These are phyloP conservation scores for Astyanax mexicanus DNA, from an alignment of 2,797 vertebrate genomes.

Conservation along the genomic window DNA sequence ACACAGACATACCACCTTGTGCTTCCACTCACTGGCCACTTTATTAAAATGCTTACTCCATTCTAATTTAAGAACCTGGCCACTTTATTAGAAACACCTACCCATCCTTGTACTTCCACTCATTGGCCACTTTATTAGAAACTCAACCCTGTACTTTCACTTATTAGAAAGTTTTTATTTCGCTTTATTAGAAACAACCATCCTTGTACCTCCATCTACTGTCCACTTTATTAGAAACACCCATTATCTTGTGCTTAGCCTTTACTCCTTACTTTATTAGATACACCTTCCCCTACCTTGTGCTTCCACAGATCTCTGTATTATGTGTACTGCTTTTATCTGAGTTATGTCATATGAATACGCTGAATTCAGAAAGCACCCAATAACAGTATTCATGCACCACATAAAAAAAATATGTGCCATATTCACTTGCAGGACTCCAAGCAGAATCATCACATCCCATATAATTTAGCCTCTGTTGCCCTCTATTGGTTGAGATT, in stretches of 20 bases:
- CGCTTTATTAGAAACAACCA: not conserved
- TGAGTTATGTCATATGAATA: no score
- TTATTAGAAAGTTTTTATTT: no score
- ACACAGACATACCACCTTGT: no score
- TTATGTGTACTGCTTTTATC: no score
- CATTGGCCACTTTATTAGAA: not conserved
- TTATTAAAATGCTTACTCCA: no score
- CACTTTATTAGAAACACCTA: no score
- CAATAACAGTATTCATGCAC: not conserved
- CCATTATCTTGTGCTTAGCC: not conserved
- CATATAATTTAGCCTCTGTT: constrained; percentile 26
- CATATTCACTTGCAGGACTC: not conserved
- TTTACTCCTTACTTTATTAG: not conserved
- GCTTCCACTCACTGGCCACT: no score
- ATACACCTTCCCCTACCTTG: no score
- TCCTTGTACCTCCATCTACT: not conserved
- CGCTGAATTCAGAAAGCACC: no score
- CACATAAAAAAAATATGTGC: not conserved
- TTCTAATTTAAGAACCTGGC: no score
- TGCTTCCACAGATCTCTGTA: no score
- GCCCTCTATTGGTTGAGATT: constrained; percentile 36
- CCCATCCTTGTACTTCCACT: no score
- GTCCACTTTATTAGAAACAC: not conserved
- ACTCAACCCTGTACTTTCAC: not conserved
- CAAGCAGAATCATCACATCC: not conserved